Evolutionary conservation across 2,113 vertebrate genomes (phyloP).

Genomic region (Menura novaehollandiae): DNA sequence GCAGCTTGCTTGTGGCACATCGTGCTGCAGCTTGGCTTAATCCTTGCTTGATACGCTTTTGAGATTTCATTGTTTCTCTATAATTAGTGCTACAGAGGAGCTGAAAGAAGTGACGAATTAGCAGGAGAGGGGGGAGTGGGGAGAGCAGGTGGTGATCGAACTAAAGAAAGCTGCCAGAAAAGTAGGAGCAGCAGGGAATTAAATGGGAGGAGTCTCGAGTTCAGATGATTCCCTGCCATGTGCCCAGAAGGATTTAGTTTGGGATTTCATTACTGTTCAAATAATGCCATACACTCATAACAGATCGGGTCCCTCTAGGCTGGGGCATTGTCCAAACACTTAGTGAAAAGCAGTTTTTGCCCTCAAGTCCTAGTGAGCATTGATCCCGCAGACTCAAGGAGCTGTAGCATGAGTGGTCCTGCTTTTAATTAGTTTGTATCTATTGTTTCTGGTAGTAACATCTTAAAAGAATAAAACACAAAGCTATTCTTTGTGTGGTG

Average conservation of each 20-base stretch:
- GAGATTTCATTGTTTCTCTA: constrained; percentile 58
- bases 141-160: constrained; percentile 60
- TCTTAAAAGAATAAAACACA: not conserved
- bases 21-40: constrained; percentile 21
- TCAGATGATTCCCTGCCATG: not conserved
- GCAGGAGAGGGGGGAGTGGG: not conserved
- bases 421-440: constrained; percentile 22
- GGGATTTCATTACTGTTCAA: constrained; percentile 25
- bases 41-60: constrained; percentile 35
- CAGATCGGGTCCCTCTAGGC: not conserved
- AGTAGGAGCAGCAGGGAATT: constrained; percentile 58
- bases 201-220: constrained; percentile 13
- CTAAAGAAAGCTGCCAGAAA: constrained; percentile 39
- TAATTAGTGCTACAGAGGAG: constrained; percentile 56
- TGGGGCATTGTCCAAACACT: not conserved
- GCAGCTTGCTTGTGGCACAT: constrained; percentile 33
- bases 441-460: not conserved
- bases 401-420: not conserved
- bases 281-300: not conserved
- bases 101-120: constrained; percentile 52
- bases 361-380: not conserved
- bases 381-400: accelerated
- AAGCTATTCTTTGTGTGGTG: not conserved
- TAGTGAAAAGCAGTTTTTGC: not conserved
- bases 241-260: constrained; percentile 29